Conservation (phyloP, 2,113 vertebrate genomes). For the Rattus rattus region DNA sequence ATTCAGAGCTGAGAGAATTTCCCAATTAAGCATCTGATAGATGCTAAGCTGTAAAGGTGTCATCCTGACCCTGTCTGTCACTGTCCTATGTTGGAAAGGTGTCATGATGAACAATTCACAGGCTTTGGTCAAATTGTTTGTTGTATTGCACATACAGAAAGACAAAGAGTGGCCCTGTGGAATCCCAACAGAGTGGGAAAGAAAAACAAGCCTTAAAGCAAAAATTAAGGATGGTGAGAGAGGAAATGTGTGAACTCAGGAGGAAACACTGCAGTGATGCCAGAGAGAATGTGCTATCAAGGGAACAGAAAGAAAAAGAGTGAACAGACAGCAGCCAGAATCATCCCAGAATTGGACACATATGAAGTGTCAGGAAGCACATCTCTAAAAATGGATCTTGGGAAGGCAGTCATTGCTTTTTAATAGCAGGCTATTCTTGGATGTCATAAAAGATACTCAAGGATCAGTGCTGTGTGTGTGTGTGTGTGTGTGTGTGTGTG, state of each 20-base stretch:
- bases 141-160: neutral
- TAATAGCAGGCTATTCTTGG: constrained; percentile 24
- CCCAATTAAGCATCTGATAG: neutral
- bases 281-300: neutral
- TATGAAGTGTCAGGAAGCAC: constrained; percentile 42
- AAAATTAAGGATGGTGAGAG: neutral
- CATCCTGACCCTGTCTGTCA: neutral
- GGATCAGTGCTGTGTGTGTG: neutral
- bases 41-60: neutral
- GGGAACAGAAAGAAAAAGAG: neutral
- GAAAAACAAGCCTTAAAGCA: constrained; percentile 20
- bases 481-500: too few relatives aligned
- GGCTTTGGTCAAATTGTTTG: constrained; percentile 35
- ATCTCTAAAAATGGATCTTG: constrained; percentile 43
- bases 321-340: constrained; percentile 47
- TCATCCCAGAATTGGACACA: constrained; percentile 40
- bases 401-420: constrained; percentile 30
- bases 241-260: neutral
- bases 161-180: neutral
- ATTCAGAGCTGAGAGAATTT: constrained; percentile 49
- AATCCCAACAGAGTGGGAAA: neutral
- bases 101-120: neutral
- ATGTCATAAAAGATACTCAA: neutral
- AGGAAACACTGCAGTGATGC: constrained; percentile 46
- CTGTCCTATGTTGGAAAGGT: neutral